These are phyloP conservation scores for Pygmarrhopalites habei DNA, from an alignment of 1,140 invertebrate genomes.

Conservation along the genomic window DNA sequence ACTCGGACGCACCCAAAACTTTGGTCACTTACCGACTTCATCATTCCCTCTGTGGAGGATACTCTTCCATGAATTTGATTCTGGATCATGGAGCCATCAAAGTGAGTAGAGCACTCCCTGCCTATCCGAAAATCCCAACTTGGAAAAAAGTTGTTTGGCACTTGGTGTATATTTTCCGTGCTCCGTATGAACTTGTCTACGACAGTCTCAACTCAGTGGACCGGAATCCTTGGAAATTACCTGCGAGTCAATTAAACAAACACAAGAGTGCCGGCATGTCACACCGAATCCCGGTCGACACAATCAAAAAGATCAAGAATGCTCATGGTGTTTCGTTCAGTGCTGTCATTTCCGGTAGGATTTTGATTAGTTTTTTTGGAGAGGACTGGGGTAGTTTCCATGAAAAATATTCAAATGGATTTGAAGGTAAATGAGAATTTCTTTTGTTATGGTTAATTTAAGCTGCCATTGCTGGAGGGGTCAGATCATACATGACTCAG, in stretches of 20 bases:
- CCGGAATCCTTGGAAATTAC: neutral
- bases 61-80: too few species aligned
- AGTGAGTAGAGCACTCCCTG: neutral
- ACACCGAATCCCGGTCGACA: neutral
- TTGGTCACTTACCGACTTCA: too few species aligned
- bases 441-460: too few species aligned
- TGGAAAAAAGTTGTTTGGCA: neutral
- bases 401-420: too few species aligned
- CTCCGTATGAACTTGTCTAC: neutral
- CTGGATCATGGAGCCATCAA: conserved; percentile 1
- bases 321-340: neutral
- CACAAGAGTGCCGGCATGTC: neutral
- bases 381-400: too few species aligned
- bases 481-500: too few species aligned
- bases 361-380: neutral
- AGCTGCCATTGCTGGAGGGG: too few species aligned
- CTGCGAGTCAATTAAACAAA: neutral
- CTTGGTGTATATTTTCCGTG: neutral
- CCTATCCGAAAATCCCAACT: neutral
- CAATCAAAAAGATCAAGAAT: neutral
- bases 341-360: neutral
- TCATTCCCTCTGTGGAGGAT: too few species aligned
- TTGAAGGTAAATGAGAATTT: too few species aligned
- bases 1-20: too few species aligned
- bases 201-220: neutral